Base-by-base conservation (phyloP, 2,113 vertebrate genomes). In the Rhineura floridana region DNA sequence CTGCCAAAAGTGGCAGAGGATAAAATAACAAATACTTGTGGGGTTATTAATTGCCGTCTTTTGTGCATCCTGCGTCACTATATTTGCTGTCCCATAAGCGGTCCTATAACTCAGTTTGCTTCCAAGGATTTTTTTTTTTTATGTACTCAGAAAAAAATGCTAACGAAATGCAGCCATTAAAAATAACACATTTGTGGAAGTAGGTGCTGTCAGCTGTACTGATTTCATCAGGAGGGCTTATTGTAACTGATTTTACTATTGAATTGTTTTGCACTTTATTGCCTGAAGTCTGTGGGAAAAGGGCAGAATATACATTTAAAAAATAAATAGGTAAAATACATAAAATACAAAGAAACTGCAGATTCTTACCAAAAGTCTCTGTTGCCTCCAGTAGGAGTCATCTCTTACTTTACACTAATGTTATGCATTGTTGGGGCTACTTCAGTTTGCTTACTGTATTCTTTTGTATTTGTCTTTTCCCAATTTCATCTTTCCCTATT, bases 1-100 rank as follows among this genome's bases (percentile, higher is more conserved):
- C 91, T 92, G 62, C 82, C 96, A 87, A 93, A 94, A 95, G 87
- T 95, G 88, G 90, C 87, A 92, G 84, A 80, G 67, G 90, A 96
- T 96, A 95, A 94, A 95, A 96, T 92, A 92, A 92, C 73, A 93
- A 76, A 59, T 72, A 93, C 80, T 72, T 93, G 91, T 89, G 92
- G 33, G 91, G 65, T 86, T 79, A 92, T 92, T 93, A 63, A n/a
- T 91, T 92, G 83, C 91, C 88, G 92, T 25, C 28, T 87, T 81
- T 84, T 59, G 4, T 50, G 0, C 42, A 91, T 78, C 44, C 72
- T 65, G 86, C 63, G 87, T 93, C 91, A 94, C 28, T 80, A 86
- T 92, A 89, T 82, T 67, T 8, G 87, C 13, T 90, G 88, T 82
- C 33, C 63, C 72, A 69, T 1, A 17, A 81, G 82, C 91, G 75